Evolutionary conservation across 1,140 invertebrate genomes (phyloP).

Genomic region (Drosophila parvula): DNA sequence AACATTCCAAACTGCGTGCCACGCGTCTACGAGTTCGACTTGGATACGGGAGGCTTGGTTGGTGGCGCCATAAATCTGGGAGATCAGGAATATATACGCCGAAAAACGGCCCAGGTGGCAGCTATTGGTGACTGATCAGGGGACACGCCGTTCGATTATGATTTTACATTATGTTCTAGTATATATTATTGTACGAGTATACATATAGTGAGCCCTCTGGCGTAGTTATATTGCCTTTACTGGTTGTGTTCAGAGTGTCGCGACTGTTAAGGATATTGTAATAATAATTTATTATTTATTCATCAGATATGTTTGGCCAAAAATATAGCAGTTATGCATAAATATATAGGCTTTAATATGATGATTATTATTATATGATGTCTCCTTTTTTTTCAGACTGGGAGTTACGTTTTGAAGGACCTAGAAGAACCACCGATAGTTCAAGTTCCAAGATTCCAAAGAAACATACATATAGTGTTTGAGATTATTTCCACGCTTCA

Average conservation of each 20-base stretch:
- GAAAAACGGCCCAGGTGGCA: constrained; percentile 86
- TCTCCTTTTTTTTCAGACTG: neutral
- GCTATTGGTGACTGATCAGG: constrained; percentile 67
- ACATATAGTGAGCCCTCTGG: neutral
- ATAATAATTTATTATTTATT: constrained; percentile 30
- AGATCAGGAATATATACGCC: constrained; percentile 87
- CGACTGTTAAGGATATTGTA: constrained; percentile 17
- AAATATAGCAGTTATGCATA: constrained; percentile 37
- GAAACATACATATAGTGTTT: constrained; percentile 1
- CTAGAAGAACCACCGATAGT: neutral
- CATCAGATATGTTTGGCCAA: constrained; percentile 45
- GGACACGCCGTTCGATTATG: constrained; percentile 12
- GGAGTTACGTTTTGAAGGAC: neutral
- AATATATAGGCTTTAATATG: neutral
- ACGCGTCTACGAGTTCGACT: constrained; percentile 88
- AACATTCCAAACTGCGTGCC: constrained; percentile 91
- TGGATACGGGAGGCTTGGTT: constrained; percentile 85
- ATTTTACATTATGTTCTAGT: constrained; percentile 5
- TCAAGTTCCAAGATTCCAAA: neutral
- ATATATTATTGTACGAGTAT: neutral
- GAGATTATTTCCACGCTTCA: constrained; percentile 5
- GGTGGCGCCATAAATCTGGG: constrained; percentile 87
- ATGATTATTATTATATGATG: neutral
- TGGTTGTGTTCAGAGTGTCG: neutral
- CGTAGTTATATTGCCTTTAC: neutral